Evolutionary conservation across 2,888 invertebrate species (phyloP).

Genomic region (Tolmerus cingulatus): DNA sequence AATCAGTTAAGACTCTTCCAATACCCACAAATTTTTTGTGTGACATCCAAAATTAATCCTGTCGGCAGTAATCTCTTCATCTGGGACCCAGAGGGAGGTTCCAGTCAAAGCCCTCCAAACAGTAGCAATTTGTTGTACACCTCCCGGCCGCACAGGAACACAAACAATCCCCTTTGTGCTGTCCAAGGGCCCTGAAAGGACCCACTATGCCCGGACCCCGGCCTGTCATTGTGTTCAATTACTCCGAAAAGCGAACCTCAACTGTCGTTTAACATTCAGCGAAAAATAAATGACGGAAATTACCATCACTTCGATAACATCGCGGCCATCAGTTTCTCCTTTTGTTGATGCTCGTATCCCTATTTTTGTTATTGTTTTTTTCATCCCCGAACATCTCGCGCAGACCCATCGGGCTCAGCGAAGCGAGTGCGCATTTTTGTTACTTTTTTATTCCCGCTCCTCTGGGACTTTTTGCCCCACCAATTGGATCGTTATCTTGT

Average conservation of each 20-base stretch:
- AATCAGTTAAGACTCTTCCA: background rate
- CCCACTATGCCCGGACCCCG: background rate
- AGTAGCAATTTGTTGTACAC: slow-evolving; percentile 21
- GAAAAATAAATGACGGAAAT: slow-evolving; percentile 38
- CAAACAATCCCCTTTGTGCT: slow-evolving; percentile 8
- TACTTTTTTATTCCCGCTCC: background rate
- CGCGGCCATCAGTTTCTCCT: slow-evolving; percentile 19
- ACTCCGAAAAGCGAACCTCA: slow-evolving; percentile 12
- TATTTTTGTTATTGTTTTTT: too few species aligned
- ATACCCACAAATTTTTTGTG: background rate
- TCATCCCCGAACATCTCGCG: background rate
- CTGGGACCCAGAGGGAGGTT: background rate
- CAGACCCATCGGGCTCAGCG: background rate
- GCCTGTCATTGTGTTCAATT: slow-evolving; percentile 30
- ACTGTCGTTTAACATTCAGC: slow-evolving; percentile 13
- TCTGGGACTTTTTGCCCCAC: background rate
- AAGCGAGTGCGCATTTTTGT: background rate
- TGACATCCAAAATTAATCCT: background rate
- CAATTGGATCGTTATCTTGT: slow-evolving; percentile 40
- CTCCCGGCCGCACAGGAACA: background rate
- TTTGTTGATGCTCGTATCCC: background rate
- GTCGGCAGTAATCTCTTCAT: background rate
- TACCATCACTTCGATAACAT: slow-evolving; percentile 37
- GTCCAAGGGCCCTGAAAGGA: slow-evolving; percentile 8
- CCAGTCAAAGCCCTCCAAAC: background rate